phyloP scores from a whole-genome alignment of 2,888 invertebrate species.

The Arrhopalites spinosus region DNA sequence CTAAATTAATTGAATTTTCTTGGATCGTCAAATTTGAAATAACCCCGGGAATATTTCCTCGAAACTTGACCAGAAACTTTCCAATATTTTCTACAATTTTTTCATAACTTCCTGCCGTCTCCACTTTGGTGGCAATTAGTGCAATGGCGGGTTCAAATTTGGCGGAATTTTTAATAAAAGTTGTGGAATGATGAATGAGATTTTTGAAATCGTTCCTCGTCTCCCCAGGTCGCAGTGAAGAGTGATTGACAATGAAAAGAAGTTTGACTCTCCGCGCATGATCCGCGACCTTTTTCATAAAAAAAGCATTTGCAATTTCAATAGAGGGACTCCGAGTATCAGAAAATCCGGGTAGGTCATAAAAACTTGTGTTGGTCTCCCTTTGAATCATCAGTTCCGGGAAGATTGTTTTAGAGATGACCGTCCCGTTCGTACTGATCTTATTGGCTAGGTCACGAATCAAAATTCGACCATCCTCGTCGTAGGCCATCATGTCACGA shows the following conservation, averaged over 20 bases:
- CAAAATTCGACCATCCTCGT: background rate
- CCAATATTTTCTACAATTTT: background rate
- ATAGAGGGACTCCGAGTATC: conserved; percentile 12
- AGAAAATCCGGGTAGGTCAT: conserved; percentile 23
- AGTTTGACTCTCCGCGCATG: conserved; percentile 12
- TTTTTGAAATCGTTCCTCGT: conserved; percentile 8
- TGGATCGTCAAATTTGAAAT: background rate
- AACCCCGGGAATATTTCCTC: background rate
- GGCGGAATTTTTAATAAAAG: background rate
- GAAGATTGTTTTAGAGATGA: conserved; percentile 15
- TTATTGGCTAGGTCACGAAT: background rate
- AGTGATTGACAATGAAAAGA: conserved; percentile 12
- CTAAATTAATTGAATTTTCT: background rate
- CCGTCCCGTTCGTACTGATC: background rate
- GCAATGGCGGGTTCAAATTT: background rate
- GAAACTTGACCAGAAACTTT: background rate
- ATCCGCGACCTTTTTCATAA: conserved; percentile 27
- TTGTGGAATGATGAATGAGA: background rate
- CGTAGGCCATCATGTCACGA: background rate
- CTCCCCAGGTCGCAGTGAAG: background rate
- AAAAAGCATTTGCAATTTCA: conserved; percentile 23
- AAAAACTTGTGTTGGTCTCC: conserved; percentile 8
- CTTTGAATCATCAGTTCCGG: conserved; percentile 4
- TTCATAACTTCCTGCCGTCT: background rate
- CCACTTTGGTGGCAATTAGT: conserved; percentile 1